These are phyloP conservation scores for Pseudolycoriella hygida DNA, from an alignment of 2,888 invertebrate genomes.

Conservation along the genomic window DNA sequence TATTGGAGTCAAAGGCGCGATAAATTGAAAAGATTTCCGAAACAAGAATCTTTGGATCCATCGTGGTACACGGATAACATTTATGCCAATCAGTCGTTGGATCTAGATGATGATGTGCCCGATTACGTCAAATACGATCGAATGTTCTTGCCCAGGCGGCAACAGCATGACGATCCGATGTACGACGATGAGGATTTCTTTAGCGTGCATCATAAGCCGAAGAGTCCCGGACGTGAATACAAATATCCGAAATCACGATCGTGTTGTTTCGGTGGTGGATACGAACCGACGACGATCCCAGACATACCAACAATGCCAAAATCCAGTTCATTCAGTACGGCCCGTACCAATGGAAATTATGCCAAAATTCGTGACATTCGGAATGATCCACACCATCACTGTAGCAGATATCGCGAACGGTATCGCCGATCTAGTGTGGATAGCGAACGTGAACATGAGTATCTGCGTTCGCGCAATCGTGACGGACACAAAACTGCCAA, in stretches of 20 bases:
- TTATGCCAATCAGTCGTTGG: conserved; percentile 28
- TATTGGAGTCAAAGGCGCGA: conserved; percentile 3
- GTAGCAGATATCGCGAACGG: neutral
- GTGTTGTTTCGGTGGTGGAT: conserved; percentile 24
- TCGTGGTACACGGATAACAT: conserved; percentile 30
- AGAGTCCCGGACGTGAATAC: conserved; percentile 19
- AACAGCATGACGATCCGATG: conserved; percentile 20
- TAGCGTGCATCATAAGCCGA: neutral
- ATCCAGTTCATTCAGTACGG: conserved; percentile 26
- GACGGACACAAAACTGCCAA: conserved; percentile 14
- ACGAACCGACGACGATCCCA: conserved; percentile 14
- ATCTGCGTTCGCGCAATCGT: conserved; percentile 17
- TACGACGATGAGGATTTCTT: conserved; percentile 14
- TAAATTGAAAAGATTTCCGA: conserved; percentile 21
- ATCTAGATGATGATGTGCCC: conserved; percentile 20
- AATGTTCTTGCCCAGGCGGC: conserved; percentile 14
- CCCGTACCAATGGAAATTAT: neutral
- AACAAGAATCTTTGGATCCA: conserved; percentile 25
- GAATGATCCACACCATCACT: neutral
- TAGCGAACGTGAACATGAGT: conserved; percentile 23
- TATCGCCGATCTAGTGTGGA: conserved; percentile 11
- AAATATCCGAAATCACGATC: conserved; percentile 28
- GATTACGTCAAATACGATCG: conserved; percentile 22
- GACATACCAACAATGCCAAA: conserved; percentile 20
- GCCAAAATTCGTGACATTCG: neutral